Evolutionary conservation across 2,797 vertebrate genomes (phyloP), one percentile per base, ranked within the genome.

Genomic region (Steatocranus sp.): DNA sequence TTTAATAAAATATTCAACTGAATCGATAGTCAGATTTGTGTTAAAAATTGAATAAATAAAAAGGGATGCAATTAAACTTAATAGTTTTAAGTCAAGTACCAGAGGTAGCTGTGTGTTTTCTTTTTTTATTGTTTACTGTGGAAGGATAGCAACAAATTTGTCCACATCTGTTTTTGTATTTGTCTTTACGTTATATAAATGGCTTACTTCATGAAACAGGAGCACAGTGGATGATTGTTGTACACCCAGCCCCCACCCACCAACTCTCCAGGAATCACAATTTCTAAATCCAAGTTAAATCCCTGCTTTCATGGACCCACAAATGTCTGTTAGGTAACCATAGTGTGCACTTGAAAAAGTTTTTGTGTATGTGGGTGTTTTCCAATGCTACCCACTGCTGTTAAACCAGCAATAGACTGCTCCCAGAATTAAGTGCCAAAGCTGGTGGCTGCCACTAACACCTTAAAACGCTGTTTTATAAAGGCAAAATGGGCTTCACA

Each of bases 381-480:
- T 86, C 41, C 53, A 78, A 32, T 56, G 46, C 61, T 83, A 20
- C 79, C 48, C 66, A 49, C 63, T 75, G 74, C 75, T 82, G 75
- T 87, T 79, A 80, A 88, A 74, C 49, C 17, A 46, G 56, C 83
- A 78, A 85, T 63, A 90, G 79, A 86, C 75, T 78, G 78, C 49
- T 77, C 80, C 80, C 87, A 78, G 76, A 84, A 88, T 87, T 84
- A 86, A 90, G 84, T 80, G 80, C 68, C 11, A 10, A 75, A 70
- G 46, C 63, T 74, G 61, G 54, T 88, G 78, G 78, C 84, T 77
- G 83, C 89, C 53, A 49, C 82, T 83, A 87, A 91, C 88, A 86
- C 76, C 83, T 88, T 85, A 76, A 87, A 90, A 89, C 9, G 30
- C 80, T 87, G 81, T 90, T 91, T 86, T 86, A 90, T 88, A 84